A percentile compares a stretch with the other conserved stretches of the same genome.
phyloP scores from a whole-genome alignment of 1,140 invertebrate species.

The Pseudomyrmex dendroicus region DNA sequence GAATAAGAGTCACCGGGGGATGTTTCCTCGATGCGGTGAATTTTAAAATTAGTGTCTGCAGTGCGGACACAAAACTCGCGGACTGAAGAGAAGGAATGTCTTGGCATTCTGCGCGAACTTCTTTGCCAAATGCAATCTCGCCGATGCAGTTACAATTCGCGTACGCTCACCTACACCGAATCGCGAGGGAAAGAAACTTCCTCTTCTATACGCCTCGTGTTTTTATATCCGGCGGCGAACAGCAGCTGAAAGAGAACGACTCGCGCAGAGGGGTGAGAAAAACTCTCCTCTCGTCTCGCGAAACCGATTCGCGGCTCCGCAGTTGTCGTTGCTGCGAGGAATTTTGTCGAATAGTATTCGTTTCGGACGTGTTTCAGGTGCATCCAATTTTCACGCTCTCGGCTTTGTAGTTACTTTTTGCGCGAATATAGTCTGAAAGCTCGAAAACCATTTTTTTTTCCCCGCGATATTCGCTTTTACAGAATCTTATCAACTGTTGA shows the following conservation, averaged over 20 bases:
- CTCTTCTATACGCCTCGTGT: too few relatives aligned
- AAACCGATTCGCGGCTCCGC: neutral
- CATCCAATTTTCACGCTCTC: slow-evolving; percentile 27
- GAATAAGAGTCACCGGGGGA: slow-evolving; percentile 1
- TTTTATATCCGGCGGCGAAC: too few relatives aligned
- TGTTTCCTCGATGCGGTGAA: slow-evolving; percentile 6
- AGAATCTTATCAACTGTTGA: neutral
- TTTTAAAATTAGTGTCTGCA: slow-evolving; percentile 38
- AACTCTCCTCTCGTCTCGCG: too few relatives aligned
- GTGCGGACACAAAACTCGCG: neutral
- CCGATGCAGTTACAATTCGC: neutral
- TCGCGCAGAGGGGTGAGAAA: too few relatives aligned
- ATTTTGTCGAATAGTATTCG: neutral
- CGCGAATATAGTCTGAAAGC: too few relatives aligned
- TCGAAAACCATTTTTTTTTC: neutral
- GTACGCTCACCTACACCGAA: too few relatives aligned
- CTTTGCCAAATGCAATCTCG: slow-evolving; percentile 66
- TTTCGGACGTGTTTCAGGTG: neutral
- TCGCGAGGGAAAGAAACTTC: too few relatives aligned
- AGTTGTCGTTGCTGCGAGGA: slow-evolving; percentile 3
- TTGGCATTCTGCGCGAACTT: slow-evolving; percentile 68
- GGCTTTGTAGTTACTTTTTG: neutral
- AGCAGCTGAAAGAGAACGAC: too few relatives aligned
- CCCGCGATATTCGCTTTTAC: neutral
- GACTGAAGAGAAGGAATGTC: slow-evolving; percentile 46